Base-by-base conservation (phyloP, 2,113 vertebrate species). In the Gopherus flavomarginatus region DNA sequence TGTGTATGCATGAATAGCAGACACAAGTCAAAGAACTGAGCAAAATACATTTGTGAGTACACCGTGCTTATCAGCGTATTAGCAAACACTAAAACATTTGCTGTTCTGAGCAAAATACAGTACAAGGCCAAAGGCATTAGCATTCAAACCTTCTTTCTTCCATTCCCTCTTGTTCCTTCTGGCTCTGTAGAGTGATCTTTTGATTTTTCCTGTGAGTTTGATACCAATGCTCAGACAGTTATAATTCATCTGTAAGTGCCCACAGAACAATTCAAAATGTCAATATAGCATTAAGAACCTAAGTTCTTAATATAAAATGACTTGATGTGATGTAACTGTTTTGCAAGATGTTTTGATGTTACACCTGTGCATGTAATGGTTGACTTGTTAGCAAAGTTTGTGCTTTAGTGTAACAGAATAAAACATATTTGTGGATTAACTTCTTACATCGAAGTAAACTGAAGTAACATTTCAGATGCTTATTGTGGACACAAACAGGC, bases 241-340 rank as follows among this genome's bases (percentile, higher is more conserved):
- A 11, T 9, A 77, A 3, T 69, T 96, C 16, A 85, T 29, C 6
- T 52, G 13, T 10, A 90, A 65, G 1, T 38, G 22, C 7, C 81
- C 52, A 94, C 35, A 93, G 92, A 84, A 44, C 3, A 81, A 87
- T 44, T 87, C 24, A 90, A 92, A 95, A 87, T 88, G 8, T 53
- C 13, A 69, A 5, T 44, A 26, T 5, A 12, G 1, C 49, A 27
- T 53, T 44, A 94, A 88, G 29, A 88, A 87, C 0, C 6, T 83
- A 31, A 0, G 19, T 86, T 88, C 27, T 50, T 94, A 6, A 72
- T 53, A 8, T 12, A 86, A 94, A 85, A 35, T 65, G 0, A 54
- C 11, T 80, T 47, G 3, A 79, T 78, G 44, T 10, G 3, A 79
- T 78, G 44, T 10, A 59, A 81, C 49, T 87, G 21, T 82, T 52